phyloP scores from a whole-genome alignment of 2,113 vertebrate species.

The Mohoua ochrocephala region DNA sequence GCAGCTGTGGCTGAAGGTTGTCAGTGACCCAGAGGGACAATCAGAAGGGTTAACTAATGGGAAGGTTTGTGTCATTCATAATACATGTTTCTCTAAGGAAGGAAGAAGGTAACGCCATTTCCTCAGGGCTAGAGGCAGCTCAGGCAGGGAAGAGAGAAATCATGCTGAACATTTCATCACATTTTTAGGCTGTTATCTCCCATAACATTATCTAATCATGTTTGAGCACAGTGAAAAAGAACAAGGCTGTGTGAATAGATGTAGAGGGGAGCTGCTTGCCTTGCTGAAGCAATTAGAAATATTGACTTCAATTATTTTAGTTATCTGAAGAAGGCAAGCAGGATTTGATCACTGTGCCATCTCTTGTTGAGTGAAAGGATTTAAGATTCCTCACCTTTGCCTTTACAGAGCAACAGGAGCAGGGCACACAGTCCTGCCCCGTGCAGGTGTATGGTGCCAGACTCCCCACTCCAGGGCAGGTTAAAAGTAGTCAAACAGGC shows the following conservation, averaged over 20 bases:
- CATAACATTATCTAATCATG: background rate
- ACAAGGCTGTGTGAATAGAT: background rate
- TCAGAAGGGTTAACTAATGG: conserved; percentile 22
- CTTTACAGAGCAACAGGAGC: background rate
- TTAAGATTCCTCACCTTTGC: background rate
- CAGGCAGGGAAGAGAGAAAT: conserved; percentile 14
- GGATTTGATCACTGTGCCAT: background rate
- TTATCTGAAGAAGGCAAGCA: background rate
- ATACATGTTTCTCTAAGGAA: background rate
- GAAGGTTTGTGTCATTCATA: conserved; percentile 18
- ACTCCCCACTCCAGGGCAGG: background rate
- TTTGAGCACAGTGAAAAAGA: background rate
- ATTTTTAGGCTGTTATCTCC: conserved; percentile 21
- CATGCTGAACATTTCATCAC: conserved; percentile 13
- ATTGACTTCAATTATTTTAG: background rate
- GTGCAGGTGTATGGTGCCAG: too few relatives aligned
- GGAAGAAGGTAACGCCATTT: background rate
- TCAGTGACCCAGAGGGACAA: background rate
- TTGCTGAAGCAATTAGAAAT: background rate
- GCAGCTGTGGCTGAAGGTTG: background rate
- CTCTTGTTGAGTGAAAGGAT: background rate
- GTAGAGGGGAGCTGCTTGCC: background rate
- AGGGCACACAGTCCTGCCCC: background rate
- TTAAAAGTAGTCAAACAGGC: background rate
- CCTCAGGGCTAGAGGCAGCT: background rate